phyloP scores from a whole-genome alignment of 2,888 invertebrate genomes.

The Drosophila neotestacea region DNA sequence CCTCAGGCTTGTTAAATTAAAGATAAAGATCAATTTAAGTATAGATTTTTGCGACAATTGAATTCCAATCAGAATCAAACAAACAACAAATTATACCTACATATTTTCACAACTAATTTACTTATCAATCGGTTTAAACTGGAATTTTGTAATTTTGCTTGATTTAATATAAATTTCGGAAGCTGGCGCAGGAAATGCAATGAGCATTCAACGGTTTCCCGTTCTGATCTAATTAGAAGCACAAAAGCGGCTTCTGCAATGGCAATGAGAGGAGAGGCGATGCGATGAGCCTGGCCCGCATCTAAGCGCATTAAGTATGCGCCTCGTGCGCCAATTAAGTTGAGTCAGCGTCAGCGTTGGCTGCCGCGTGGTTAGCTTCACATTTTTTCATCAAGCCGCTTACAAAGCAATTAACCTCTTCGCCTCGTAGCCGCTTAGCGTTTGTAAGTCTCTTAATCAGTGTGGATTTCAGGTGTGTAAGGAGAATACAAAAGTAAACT shows the following conservation, averaged over 20 bases:
- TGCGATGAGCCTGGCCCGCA: constrained; percentile 47
- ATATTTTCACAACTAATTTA: constrained; percentile 61
- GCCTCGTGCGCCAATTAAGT: constrained; percentile 77
- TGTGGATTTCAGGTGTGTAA: constrained; percentile 26
- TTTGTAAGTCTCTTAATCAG: constrained; percentile 60
- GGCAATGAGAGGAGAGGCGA: constrained; percentile 38
- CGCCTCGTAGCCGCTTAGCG: constrained; percentile 53
- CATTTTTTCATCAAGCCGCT: constrained; percentile 60
- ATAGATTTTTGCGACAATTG: not conserved
- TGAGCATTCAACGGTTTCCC: constrained; percentile 46
- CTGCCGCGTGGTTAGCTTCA: constrained; percentile 42
- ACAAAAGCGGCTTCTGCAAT: constrained; percentile 60
- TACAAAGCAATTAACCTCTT: constrained; percentile 75
- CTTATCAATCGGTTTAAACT: constrained; percentile 30
- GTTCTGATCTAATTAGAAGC: constrained; percentile 67
- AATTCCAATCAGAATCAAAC: not conserved
- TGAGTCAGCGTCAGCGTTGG: constrained; percentile 59
- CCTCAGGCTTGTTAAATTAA: too few relatives aligned
- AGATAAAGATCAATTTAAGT: not conserved
- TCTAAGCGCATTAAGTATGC: constrained; percentile 79
- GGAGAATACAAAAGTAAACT: constrained; percentile 3
- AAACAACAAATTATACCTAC: constrained; percentile 29
- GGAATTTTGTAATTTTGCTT: constrained; percentile 4
- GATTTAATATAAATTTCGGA: constrained; percentile 8
- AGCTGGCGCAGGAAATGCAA: constrained; percentile 4